Percentiles rank a stretch among this genome's conserved stretches.
phyloP scores from a whole-genome alignment of 37 sponge, comb jelly and placozoan genomes.

The Lycopodina hypogea region DNA sequence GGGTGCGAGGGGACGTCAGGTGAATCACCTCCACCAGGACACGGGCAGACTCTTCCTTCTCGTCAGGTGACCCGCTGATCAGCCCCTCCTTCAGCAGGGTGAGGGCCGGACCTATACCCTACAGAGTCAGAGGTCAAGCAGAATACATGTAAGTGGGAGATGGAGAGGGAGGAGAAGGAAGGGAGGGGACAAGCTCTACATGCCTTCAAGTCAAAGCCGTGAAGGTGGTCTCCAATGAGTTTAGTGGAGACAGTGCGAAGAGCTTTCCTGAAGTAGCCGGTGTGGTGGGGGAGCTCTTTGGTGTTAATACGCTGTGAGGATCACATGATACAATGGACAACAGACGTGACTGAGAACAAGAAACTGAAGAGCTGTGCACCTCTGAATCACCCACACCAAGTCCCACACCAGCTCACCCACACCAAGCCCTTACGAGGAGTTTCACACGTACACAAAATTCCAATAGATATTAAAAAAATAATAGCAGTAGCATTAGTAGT shows the following conservation, averaged over 20 bases:
- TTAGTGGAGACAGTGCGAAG: slow-evolving; percentile 21
- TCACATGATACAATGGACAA: slow-evolving; percentile 9
- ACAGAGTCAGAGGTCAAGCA: background rate
- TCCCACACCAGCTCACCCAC: no score
- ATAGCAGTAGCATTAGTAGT: no score
- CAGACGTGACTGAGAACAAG: background rate
- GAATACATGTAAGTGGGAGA: slow-evolving; percentile 19
- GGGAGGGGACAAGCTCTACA: background rate
- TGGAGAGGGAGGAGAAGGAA: background rate
- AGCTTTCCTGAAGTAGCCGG: slow-evolving; percentile 42
- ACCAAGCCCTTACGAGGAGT: no score
- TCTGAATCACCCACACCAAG: no score
- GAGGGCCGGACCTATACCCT: slow-evolving; percentile 84
- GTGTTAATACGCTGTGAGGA: slow-evolving; percentile 39
- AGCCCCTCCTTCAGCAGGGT: slow-evolving; percentile 85
- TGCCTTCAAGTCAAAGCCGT: slow-evolving; percentile 70
- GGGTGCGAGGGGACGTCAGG: slow-evolving; percentile 60
- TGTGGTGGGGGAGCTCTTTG: slow-evolving; percentile 62
- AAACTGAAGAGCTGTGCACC: no score
- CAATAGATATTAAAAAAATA: no score
- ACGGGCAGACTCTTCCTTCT: slow-evolving; percentile 89
- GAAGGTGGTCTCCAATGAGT: slow-evolving; percentile 47
- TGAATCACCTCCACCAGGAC: slow-evolving; percentile 82
- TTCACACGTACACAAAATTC: no score
- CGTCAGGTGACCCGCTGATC: slow-evolving; percentile 83